Base-by-base conservation (phyloP, 2,797 vertebrate species). In the Enteromius fasciolatus region DNA sequence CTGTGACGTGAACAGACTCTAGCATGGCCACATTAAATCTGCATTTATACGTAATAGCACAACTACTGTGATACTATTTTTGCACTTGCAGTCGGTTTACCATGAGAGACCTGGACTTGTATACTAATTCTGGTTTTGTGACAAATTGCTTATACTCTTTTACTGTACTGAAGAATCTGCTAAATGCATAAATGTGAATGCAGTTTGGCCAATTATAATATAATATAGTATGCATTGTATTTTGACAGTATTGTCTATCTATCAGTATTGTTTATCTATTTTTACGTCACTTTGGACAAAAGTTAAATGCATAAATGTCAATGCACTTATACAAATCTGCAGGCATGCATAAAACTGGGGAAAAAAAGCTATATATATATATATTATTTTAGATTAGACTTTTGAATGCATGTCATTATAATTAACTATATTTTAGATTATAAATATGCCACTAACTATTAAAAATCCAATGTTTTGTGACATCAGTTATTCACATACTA, bases 11-110 rank as follows among this genome's bases (percentile, higher is more conserved):
- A 72, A 48, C 44, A 61, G 18, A 59, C 39, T 46, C 9, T 52
- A n/a, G 25, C n/a, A n/a, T n/a, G n/a, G n/a, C n/a, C n/a, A 7
- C 18, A 36, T 7, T 5, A 64, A 14, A 77, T 77, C 25, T 46
- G 41, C 59, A 74, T 74, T 39, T 15, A 39, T 12, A 2, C 36
- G 57, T 57, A 17, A 75, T 57, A 33, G 20, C 20, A 57, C 23
- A 36, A 15, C 12, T 74, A 57, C 52, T 7, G n/a, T 17, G 72
- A 33, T 57, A 10, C 20, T 75, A 57, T 75, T 75, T 75, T 54
- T 39, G 72, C 31, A 23, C 12, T 52, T 11, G 15, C 6, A 20
- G 46, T 20, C 52, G 12, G 17, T 52, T 48, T 73, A 52, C 4
- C 3, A 14, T 23, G 48, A 54, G 31, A 50, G 36, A 54, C n/a